Base-by-base conservation (phyloP, 2,797 vertebrate genomes). In the Pseudomugil gertrudae region DNA sequence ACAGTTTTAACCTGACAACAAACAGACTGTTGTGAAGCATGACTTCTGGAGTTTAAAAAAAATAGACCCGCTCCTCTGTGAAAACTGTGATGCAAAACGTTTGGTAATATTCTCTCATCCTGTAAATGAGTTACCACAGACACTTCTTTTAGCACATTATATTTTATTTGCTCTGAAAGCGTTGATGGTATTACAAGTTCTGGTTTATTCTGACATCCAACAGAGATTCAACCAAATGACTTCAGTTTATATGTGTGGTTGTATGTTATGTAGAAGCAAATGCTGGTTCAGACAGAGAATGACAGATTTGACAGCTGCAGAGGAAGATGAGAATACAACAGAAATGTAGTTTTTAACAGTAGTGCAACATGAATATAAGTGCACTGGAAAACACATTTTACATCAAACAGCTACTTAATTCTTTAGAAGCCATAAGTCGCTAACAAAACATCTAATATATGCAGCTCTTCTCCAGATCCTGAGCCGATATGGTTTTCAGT, bases 401-500 rank as follows among this genome's bases (percentile, higher is more conserved):
- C 11, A 33, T 47, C 57, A 3, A 65, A 52, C 24, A 45, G 13
- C 61, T 62, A 63, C 43, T 19, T 45, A n/a, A n/a, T n/a, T 27
- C 17, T 10, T 32, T 61, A 43, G 14, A 58, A 21, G 3, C 33
- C 27, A 38, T 9, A 30, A 15, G 38, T 30, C 21, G 13, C n/a
- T 24, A 3, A 27, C 2, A 9, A 15, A 58, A n/a, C 9, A 1
- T 27, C 53, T 0, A 1, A 0, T 78, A 94, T 65, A 93, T 76
- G 50, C 86, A 93, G 87, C 89, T 87, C 63, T 86, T 93, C 89
- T 95, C 88, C 69, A 94, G 87, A 56, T 94, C 93, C 79, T 86
- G 86, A 2, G 92, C 94, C 0, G 93, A 94, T 78, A 94, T 94
- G 3, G 93, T 94, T 72, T 90, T 90, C 54, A 95, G 88, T 33